phyloP scores from a whole-genome alignment of 64 coral and sea anemone species.

The Montipora efflorescens region DNA sequence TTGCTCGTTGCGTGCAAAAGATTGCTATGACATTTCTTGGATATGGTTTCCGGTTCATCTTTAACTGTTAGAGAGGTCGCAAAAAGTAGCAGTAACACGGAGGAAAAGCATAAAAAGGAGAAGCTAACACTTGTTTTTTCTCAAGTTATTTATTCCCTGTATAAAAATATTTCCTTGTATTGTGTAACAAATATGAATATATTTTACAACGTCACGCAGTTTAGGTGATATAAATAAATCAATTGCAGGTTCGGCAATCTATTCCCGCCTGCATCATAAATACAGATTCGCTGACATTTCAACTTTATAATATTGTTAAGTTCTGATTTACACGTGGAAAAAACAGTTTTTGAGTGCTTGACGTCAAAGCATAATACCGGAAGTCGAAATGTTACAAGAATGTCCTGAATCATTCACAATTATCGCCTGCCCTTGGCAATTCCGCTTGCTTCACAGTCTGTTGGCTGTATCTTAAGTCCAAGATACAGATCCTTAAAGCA shows the following conservation, averaged over 20 bases:
- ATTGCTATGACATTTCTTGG: too few relatives aligned
- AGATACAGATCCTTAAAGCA: too few relatives aligned
- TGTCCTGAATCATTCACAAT: neutral
- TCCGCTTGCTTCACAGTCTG: too few relatives aligned
- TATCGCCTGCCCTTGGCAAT: neutral
- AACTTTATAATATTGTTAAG: neutral
- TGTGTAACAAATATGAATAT: too few relatives aligned
- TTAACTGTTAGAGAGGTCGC: too few relatives aligned
- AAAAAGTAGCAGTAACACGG: neutral
- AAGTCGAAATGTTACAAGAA: neutral
- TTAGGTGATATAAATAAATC: neutral
- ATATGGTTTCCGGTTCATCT: too few relatives aligned
- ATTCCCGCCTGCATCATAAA: too few relatives aligned
- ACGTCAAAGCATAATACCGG: neutral
- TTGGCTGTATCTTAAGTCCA: too few relatives aligned
- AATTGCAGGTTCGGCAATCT: neutral
- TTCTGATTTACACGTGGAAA: neutral
- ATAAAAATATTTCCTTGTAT: too few relatives aligned
- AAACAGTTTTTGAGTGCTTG: neutral
- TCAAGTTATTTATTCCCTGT: neutral
- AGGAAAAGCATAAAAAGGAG: neutral
- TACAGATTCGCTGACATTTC: conserved; percentile 15
- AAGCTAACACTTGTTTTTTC: neutral
- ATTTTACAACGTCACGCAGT: neutral
- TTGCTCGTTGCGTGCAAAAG: too few relatives aligned